Conservation (phyloP, 1,140 invertebrate species). For the Aphis gossypii region DNA sequence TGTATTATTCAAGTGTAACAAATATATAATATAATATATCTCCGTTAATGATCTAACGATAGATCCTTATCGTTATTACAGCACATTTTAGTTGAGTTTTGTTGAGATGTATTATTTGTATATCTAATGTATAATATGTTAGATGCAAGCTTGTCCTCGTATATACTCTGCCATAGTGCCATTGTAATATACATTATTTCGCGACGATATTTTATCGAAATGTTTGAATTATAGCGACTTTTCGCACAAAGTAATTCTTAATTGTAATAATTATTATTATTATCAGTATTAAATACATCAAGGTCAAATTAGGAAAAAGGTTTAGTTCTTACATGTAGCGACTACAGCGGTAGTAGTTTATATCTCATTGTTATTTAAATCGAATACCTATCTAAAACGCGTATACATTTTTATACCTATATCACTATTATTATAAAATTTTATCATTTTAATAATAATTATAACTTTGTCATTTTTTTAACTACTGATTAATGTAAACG, state of each 20-base stretch:
- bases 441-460: background rate
- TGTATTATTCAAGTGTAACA: constrained; percentile 26
- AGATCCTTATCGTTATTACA: constrained; percentile 24
- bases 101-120: background rate
- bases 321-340: background rate
- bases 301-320: background rate
- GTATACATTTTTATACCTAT: background rate
- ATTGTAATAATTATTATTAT: constrained; percentile 26
- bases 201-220: background rate
- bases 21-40: constrained; percentile 2
- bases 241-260: background rate
- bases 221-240: background rate
- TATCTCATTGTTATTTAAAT: background rate
- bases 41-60: constrained; percentile 30
- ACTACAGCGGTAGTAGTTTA: background rate
- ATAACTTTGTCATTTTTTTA: background rate
- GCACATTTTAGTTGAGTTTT: background rate
- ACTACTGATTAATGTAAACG: background rate
- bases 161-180: background rate
- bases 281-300: background rate
- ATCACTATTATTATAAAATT: background rate
- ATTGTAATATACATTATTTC: background rate
- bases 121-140: background rate
- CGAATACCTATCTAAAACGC: background rate
- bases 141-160: constrained; percentile 31